Evolutionary conservation across 2,797 vertebrate genomes (phyloP).

Genomic region (Enteromius treurensis): DNA sequence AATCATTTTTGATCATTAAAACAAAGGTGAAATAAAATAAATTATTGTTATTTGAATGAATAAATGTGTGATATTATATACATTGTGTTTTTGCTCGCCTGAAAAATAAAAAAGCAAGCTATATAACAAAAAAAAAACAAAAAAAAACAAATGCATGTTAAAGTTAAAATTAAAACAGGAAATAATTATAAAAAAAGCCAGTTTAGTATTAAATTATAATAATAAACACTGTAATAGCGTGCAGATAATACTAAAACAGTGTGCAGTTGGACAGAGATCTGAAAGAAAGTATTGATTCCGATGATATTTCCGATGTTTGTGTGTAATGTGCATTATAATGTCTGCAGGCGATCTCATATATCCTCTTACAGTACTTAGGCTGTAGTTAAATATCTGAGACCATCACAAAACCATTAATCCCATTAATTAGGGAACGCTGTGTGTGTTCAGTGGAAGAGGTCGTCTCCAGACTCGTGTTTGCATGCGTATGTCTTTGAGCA

Average conservation of each 20-base stretch:
- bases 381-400: neutral
- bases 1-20: neutral
- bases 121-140: too few species aligned
- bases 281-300: neutral
- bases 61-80: too few species aligned
- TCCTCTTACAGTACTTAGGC: neutral
- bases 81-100: too few species aligned
- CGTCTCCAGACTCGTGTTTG: neutral
- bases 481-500: constrained; percentile 32
- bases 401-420: neutral
- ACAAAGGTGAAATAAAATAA: too few species aligned
- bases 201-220: neutral
- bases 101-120: too few species aligned
- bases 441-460: constrained; percentile 40
- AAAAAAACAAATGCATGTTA: neutral
- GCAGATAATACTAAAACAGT: neutral
- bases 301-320: neutral
- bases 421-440: constrained; percentile 45
- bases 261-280: too few species aligned
- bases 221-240: neutral
- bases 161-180: neutral
- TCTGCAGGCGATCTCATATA: neutral
- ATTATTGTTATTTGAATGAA: too few species aligned
- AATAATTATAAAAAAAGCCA: neutral
- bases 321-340: neutral